Evolutionary conservation across 2,113 vertebrate genomes (phyloP), one percentile per base, ranked within the genome.

Genomic region (Serinus canaria): DNA sequence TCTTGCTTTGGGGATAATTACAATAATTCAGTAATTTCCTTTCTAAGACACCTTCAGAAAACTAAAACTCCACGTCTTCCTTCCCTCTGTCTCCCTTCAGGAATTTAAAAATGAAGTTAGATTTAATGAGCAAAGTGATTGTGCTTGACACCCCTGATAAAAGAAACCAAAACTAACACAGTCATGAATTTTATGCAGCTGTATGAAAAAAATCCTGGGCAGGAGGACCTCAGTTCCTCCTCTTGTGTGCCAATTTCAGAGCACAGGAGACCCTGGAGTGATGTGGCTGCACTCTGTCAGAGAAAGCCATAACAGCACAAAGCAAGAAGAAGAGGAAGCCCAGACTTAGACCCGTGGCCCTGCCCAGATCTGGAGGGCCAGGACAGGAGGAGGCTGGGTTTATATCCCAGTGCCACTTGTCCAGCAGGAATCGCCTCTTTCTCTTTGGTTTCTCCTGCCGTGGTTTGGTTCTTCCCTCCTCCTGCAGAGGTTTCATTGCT

Each of bases 1-100:
- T 46, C 59, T 73, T 83, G 67, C 59, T 91, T 76, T 80, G 87
- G 80, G 87, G 84, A 80, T 83, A 91, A 92, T 91, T 25, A 69
- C 21, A 47, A 49, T 27, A 80, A 76, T 56, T 39, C 53, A 44
- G 25, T 73, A 6, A 86, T 89, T 92, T 83, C 56, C 53, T 83
- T 80, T 83, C 53, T 41, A 50, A 76, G 90, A 56, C 41, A 47
- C 31, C 87, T 77, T 33, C 12, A 83, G 68, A 73, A 86, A 90
- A 68, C 41, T 25, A 8, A 60, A 73, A 49, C 37, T 77, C 31
- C 31, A 27, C 67, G 62, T 73, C 43, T 81, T 50, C 76, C 8
- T 69, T 60, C 49, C 49, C 49, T 44, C 39, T 30, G 18, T 41
- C 19, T 85, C 53, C 70, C 56, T 83, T 76, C 39, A 86, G 83